Base-by-base conservation (phyloP, 2,797 vertebrate species). In the Fringilla coelebs region DNA sequence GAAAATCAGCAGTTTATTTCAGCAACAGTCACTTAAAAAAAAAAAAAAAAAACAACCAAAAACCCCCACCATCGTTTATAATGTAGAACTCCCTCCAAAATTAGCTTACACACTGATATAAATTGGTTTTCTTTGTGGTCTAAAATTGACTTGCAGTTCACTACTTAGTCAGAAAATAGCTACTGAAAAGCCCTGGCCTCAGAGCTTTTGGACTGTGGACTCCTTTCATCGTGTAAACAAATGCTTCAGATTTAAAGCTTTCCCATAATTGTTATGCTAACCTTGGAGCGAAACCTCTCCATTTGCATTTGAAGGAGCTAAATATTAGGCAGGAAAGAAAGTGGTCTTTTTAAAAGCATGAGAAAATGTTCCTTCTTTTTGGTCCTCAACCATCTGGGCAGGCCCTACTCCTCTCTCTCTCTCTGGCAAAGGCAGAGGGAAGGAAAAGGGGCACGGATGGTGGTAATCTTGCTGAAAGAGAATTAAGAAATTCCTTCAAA, bases 301-400 rank as follows among this genome's bases (percentile, higher is more conserved):
- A 99, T 99, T 99, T 99, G 99, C 99, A 99, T 99, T 99, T 99
- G 99, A 99, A 99, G 99, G 99, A 99, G 98, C 99, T 99, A 99
- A 99, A 99, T 99, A 99, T 99, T 99, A 99, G 98, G 98, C 98
- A 98, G 99, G 98, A 98, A 99, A 99, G 98, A 98, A 98, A 98
- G 98, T 97, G 97, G 98, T 98, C 98, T 98, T 98, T 99, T 98
- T 98, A 98, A 99, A 99, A 98, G 98, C 98, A 98, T 99, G 99
- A 99, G 99, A 99, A 99, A 99, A 98, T 98, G 98, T 98, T 98
- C 95, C 97, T 95, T 98, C 98, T 98, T 98, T 97, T 98, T 98
- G 98, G 98, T 98, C 98, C 98, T 97, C 93, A 97, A 98, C 98
- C 99, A 99, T 99, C 99, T 99, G 99, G 98, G 98, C 97, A 97